A percentile compares a stretch with the other conserved stretches of the same genome.
Conservation (phyloP, 2,888 invertebrate genomes). For the Tetragnatha montana region DNA sequence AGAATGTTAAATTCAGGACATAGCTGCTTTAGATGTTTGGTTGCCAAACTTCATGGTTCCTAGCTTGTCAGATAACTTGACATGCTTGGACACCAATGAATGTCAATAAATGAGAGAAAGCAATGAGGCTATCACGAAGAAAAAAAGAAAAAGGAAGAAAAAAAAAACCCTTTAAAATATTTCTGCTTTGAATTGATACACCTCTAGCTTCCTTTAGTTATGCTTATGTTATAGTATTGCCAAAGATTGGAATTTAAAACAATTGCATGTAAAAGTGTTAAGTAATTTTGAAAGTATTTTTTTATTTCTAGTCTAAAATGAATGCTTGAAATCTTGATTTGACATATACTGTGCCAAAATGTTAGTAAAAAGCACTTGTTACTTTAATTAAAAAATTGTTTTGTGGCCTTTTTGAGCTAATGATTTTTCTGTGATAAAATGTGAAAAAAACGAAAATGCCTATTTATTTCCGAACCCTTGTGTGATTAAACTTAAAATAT, state of each 20-base stretch:
- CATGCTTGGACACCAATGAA: too few relatives aligned
- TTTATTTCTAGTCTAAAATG: background rate
- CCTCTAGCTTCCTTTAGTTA: too few relatives aligned
- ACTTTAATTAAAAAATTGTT: background rate
- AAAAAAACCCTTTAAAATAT: background rate
- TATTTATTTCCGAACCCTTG: background rate
- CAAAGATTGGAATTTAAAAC: background rate
- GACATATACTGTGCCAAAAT: constrained; percentile 17
- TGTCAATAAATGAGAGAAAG: background rate
- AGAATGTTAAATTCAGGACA: too few relatives aligned
- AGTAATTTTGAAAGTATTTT: background rate
- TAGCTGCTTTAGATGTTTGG: too few relatives aligned
- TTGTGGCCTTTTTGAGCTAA: background rate
- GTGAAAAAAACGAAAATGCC: background rate
- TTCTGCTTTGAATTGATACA: too few relatives aligned
- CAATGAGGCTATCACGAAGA: constrained; percentile 31
- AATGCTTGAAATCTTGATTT: background rate
- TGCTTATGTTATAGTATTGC: background rate
- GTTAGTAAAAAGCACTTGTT: background rate
- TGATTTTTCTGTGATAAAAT: background rate
- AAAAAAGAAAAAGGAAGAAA: background rate
- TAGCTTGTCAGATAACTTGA: too few relatives aligned
- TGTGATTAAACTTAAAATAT: background rate
- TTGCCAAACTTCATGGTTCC: too few relatives aligned
- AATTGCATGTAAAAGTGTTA: background rate